Evolutionary conservation across 2,888 invertebrate genomes (phyloP).

Genomic region (Isotomurus palustris): DNA sequence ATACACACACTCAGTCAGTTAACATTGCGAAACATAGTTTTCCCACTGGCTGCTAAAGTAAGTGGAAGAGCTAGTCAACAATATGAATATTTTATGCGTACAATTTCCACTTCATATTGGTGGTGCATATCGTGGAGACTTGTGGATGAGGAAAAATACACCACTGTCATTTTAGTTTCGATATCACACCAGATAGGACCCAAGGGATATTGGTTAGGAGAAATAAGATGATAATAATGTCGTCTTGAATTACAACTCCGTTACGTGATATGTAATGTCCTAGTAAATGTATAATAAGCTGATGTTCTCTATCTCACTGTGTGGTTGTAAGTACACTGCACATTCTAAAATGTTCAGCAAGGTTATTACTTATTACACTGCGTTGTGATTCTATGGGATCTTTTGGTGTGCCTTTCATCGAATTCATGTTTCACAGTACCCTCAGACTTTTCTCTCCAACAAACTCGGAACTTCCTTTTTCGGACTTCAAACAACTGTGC

Average conservation of each 20-base stretch:
- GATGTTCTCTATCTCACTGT: no score
- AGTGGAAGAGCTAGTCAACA: slow-evolving; percentile 13
- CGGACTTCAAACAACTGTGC: no score
- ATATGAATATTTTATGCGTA: slow-evolving; percentile 46
- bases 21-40: not conserved
- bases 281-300: slow-evolving; percentile 43
- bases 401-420: no score
- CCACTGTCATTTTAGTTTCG: slow-evolving; percentile 46
- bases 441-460: no score
- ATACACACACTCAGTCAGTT: no score
- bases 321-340: no score
- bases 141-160: slow-evolving; percentile 44
- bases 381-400: no score
- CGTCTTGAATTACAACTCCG: slow-evolving; percentile 37
- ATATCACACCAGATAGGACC: slow-evolving; percentile 47
- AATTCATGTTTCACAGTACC: no score
- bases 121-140: slow-evolving; percentile 42
- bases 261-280: slow-evolving; percentile 45
- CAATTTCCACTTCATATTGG: slow-evolving; percentile 46
- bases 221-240: slow-evolving; percentile 46
- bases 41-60: slow-evolving; percentile 3
- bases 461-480: no score
- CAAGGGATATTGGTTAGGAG: slow-evolving; percentile 40
- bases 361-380: no score
- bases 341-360: no score